phyloP scores from a whole-genome alignment of 1,140 invertebrate species.

The Cyphomyrmex costatus region DNA sequence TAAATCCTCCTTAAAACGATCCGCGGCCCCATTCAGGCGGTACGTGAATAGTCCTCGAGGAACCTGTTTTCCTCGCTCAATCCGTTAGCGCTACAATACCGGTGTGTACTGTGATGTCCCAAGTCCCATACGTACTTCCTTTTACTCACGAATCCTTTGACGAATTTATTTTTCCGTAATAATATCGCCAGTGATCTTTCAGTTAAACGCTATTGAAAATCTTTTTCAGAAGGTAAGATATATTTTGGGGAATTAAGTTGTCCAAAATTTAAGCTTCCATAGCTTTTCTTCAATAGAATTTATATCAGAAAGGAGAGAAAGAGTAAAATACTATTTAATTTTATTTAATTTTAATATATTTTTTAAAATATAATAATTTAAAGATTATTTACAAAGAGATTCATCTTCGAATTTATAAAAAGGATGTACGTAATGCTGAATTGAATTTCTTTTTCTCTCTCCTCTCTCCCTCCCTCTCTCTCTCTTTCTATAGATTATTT shows the following conservation, averaged over 20 bases:
- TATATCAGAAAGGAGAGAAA: slow-evolving; percentile 4
- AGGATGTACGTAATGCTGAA: background rate
- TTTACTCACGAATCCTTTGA: slow-evolving; percentile 6
- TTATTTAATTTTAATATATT: background rate
- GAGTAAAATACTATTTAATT: background rate
- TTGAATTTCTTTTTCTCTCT: background rate
- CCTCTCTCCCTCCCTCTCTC: too few relatives aligned
- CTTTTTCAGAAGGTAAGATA: background rate
- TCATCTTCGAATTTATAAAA: background rate
- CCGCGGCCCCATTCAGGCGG: slow-evolving; percentile 61
- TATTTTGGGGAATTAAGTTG: background rate
- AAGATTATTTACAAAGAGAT: background rate
- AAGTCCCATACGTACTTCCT: slow-evolving; percentile 8
- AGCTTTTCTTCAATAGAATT: slow-evolving; percentile 19
- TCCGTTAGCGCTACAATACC: slow-evolving; percentile 45
- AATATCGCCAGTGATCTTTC: slow-evolving; percentile 6
- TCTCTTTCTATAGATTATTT: slow-evolving; percentile 5
- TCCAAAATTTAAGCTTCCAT: background rate
- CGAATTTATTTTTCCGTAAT: slow-evolving; percentile 30
- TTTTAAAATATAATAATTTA: slow-evolving; percentile 1
- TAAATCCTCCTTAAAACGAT: slow-evolving; percentile 81
- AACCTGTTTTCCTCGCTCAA: slow-evolving; percentile 48
- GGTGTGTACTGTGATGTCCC: slow-evolving; percentile 25
- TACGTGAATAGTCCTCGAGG: slow-evolving; percentile 54
- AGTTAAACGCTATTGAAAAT: background rate